Evolutionary conservation across 2,888 invertebrate species (phyloP).

Genomic region (Mythimna vitellina): DNA sequence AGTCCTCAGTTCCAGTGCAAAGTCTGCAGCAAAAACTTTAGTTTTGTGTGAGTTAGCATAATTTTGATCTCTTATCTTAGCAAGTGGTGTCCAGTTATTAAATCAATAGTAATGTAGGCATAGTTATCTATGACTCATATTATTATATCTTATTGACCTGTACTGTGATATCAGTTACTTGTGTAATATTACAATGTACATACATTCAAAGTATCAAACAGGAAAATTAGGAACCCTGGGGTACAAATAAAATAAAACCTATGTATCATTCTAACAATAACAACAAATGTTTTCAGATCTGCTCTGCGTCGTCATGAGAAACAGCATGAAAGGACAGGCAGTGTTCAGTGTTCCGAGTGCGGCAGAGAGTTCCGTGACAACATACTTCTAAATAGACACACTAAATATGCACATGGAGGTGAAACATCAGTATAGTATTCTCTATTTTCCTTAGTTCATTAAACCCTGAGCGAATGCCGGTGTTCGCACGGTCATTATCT

Average conservation of each 20-base stretch:
- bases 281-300: conserved; percentile 73
- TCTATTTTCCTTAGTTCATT: not conserved
- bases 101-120: conserved; percentile 11
- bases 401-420: conserved; percentile 87
- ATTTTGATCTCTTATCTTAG: conserved; percentile 25
- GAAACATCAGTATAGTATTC: conserved; percentile 14
- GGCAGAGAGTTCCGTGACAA: conserved; percentile 82
- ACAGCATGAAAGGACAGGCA: conserved; percentile 82
- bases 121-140: conserved; percentile 15
- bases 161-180: conserved; percentile 13
- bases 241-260: not conserved
- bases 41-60: conserved; percentile 82
- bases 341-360: conserved; percentile 80
- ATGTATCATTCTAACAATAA: not conserved
- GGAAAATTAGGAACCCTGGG: not conserved
- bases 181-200: not conserved
- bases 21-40: conserved; percentile 85
- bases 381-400: conserved; percentile 80
- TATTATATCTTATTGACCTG: conserved; percentile 21
- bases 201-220: not conserved
- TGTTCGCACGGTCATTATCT: too few relatives aligned
- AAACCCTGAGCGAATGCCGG: too few relatives aligned
- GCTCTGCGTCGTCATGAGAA: conserved; percentile 84
- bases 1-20: conserved; percentile 81
- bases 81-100: conserved; percentile 15